These are phyloP conservation scores for Acholoe squamosa DNA, from an alignment of 2,888 invertebrate species.

Conservation along the genomic window DNA sequence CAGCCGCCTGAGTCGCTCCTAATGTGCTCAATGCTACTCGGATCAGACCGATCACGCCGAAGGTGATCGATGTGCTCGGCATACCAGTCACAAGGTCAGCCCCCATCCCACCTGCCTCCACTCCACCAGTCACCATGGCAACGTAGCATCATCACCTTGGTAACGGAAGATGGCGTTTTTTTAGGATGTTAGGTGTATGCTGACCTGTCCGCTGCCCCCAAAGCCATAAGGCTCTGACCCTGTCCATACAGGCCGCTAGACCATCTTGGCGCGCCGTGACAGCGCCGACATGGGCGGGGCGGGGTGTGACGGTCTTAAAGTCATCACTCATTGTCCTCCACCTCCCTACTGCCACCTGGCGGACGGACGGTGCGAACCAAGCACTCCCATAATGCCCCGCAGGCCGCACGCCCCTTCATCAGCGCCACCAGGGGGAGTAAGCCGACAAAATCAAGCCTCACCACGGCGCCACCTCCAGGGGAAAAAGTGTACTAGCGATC, in stretches of 20 bases:
- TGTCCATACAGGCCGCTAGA: background rate
- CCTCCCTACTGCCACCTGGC: too few relatives aligned
- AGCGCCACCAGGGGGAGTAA: background rate
- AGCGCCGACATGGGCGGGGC: too few relatives aligned
- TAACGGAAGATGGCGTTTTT: constrained; percentile 17
- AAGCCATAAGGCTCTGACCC: background rate
- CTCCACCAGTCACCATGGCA: background rate
- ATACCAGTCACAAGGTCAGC: constrained; percentile 20
- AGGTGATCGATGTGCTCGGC: background rate
- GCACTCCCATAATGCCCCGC: background rate
- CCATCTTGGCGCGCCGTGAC: background rate
- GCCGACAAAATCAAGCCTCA: background rate
- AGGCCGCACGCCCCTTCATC: background rate
- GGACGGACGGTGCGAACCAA: background rate
- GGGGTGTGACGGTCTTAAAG: too few relatives aligned
- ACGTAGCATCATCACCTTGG: background rate
- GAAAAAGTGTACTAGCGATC: background rate
- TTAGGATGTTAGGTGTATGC: background rate
- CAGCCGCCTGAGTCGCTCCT: background rate
- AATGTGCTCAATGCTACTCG: constrained; percentile 26
- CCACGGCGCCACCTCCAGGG: background rate
- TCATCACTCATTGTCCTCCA: too few relatives aligned
- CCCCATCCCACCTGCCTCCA: background rate
- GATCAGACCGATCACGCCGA: constrained; percentile 18
- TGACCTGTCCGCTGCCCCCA: background rate